phyloP scores from a whole-genome alignment of 2,888 invertebrate species.

The Parascotia fuliginaria region DNA sequence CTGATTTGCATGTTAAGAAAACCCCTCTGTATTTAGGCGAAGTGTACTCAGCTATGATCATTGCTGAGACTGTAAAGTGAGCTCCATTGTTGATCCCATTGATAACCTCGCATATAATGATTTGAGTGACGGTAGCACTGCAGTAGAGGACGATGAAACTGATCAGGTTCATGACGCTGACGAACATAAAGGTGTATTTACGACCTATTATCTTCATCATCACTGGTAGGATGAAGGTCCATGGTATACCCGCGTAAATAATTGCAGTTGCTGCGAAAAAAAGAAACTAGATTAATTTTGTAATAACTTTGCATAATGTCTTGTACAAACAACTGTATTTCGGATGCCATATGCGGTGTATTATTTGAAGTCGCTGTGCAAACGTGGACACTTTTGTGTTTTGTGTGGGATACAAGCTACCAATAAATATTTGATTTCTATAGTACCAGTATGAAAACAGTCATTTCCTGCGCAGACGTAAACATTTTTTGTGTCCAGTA shows the following conservation, averaged over 20 bases:
- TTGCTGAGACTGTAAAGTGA: conserved; percentile 14
- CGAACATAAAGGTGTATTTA: conserved; percentile 20
- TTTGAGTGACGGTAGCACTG: conserved; percentile 18
- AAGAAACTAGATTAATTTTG: background rate
- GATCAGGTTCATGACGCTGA: conserved; percentile 10
- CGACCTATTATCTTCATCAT: conserved; percentile 18
- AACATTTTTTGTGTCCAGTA: too few relatives aligned
- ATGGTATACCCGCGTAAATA: conserved; percentile 24
- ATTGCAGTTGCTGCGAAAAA: conserved; percentile 30
- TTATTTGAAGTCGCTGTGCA: too few relatives aligned
- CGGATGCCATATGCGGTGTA: too few relatives aligned
- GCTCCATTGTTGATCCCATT: conserved; percentile 28
- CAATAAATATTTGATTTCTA: too few relatives aligned
- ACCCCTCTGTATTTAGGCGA: conserved; percentile 35
- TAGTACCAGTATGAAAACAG: too few relatives aligned
- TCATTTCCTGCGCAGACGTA: too few relatives aligned
- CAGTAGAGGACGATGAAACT: conserved; percentile 32
- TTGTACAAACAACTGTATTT: too few relatives aligned
- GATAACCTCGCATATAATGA: conserved; percentile 19
- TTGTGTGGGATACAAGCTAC: too few relatives aligned
- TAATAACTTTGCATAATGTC: too few relatives aligned
- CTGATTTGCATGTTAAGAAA: conserved; percentile 42
- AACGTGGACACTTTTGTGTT: too few relatives aligned
- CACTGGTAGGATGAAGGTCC: conserved; percentile 25
- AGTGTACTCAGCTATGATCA: conserved; percentile 21